phyloP scores from a whole-genome alignment of 1,140 invertebrate species.

The Hyphantria cunea region DNA sequence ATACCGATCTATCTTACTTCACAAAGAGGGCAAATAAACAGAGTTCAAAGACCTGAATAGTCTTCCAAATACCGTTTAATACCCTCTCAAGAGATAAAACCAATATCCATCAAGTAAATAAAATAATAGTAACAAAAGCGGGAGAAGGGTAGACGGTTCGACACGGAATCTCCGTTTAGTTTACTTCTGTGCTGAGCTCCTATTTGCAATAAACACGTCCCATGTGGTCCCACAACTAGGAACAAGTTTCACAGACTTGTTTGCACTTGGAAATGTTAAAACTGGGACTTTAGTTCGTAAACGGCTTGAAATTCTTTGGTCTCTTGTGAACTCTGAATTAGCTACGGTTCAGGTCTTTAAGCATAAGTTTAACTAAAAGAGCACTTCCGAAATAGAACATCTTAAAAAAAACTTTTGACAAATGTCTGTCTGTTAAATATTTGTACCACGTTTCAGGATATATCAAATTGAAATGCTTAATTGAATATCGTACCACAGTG shows the following conservation, averaged over 20 bases:
- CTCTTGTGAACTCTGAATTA: constrained; percentile 46
- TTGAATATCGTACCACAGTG: neutral
- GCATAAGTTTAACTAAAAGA: constrained; percentile 19
- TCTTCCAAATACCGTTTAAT: constrained; percentile 29
- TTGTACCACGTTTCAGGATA: too few species aligned
- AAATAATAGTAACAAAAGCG: constrained; percentile 34
- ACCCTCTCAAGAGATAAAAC: constrained; percentile 33
- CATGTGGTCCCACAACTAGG: constrained; percentile 42
- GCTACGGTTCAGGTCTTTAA: constrained; percentile 35
- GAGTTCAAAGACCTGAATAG: constrained; percentile 15
- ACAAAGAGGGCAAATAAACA: constrained; percentile 19
- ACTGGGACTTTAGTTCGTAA: constrained; percentile 49
- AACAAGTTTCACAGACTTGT: constrained; percentile 55
- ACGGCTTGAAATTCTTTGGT: constrained; percentile 40
- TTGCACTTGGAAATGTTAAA: constrained; percentile 56
- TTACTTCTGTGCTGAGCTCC: constrained; percentile 41
- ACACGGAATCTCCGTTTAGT: constrained; percentile 32
- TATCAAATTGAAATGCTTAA: too few species aligned
- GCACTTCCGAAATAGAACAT: too few species aligned
- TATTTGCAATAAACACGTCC: constrained; percentile 62
- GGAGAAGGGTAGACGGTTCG: neutral
- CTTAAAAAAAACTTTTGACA: too few species aligned
- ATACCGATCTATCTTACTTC: constrained; percentile 5
- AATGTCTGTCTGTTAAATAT: too few species aligned
- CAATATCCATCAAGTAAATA: constrained; percentile 45